Conservation (phyloP, 2,113 vertebrate genomes). For the Oncorhynchus nerka region DNA sequence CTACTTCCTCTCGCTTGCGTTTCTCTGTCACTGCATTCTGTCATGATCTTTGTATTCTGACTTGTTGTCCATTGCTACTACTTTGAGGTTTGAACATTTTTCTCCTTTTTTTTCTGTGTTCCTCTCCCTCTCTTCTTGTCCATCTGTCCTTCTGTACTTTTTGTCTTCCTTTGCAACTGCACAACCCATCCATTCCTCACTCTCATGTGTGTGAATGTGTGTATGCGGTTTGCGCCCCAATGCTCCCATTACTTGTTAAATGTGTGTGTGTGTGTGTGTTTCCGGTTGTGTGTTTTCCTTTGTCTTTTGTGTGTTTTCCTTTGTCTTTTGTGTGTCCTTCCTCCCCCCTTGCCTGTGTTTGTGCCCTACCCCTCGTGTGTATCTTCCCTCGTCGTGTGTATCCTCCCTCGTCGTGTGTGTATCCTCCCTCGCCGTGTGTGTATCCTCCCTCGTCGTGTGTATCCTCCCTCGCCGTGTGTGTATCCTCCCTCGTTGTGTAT, state of each 20-base stretch:
- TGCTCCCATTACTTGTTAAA: background rate
- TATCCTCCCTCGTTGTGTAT: too few relatives aligned
- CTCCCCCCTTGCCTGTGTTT: background rate
- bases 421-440: too few relatives aligned
- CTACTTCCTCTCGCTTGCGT: background rate
- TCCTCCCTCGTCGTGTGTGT: too few relatives aligned
- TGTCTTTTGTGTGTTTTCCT: too few relatives aligned
- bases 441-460: too few relatives aligned
- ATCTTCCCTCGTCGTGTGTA: constrained; percentile 4
- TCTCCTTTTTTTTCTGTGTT: constrained; percentile 31
- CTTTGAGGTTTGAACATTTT: constrained; percentile 36
- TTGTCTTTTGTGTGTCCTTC: too few relatives aligned
- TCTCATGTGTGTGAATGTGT: constrained; percentile 13
- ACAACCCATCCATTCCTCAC: too few relatives aligned
- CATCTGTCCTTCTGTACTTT: background rate
- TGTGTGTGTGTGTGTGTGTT: constrained; percentile 12
- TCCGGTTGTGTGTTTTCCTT: background rate
- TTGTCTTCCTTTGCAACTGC: background rate
- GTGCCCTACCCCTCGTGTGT: background rate
- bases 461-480: too few relatives aligned
- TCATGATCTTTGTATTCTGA: constrained; percentile 18
- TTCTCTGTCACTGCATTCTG: background rate
- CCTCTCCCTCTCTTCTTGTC: constrained; percentile 11
- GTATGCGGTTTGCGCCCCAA: constrained; percentile 6
- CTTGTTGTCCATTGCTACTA: constrained; percentile 35